phyloP scores from a whole-genome alignment of 2,113 vertebrate genomes.

The Amblyopsis rosae region DNA sequence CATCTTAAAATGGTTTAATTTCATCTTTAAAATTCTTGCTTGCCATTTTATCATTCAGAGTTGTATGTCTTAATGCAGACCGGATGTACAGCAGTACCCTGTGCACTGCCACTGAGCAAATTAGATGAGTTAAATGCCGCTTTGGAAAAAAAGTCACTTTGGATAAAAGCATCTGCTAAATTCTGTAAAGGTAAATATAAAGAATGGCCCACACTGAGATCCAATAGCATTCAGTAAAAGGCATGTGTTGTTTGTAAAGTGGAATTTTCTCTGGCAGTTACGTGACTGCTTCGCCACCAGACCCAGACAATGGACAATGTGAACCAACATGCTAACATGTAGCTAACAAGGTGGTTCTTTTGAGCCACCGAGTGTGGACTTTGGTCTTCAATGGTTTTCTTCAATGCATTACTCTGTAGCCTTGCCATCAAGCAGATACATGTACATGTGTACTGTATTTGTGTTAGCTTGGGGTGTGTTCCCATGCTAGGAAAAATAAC shows the following conservation, averaged over 20 bases:
- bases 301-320: constrained; percentile 21
- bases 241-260: neutral
- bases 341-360: constrained; percentile 53
- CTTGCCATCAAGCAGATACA: constrained; percentile 60
- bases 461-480: constrained; percentile 64
- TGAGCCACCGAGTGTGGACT: constrained; percentile 61
- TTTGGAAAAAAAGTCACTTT: no score
- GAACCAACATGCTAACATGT: constrained; percentile 24
- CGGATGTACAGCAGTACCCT: neutral
- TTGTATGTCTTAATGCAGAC: neutral
- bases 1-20: constrained; percentile 34
- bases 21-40: neutral
- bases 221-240: no score
- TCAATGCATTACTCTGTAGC: constrained; percentile 56
- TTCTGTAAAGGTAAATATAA: no score
- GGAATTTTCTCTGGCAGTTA: neutral
- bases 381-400: constrained; percentile 65
- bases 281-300: neutral
- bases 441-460: constrained; percentile 68
- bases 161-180: no score
- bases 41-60: neutral
- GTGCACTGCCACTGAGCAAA: neutral
- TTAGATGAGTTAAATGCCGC: neutral
- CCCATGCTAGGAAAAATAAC: constrained; percentile 69
- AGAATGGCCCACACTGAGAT: no score